Evolutionary conservation across 2,113 vertebrate species (phyloP).

Genomic region (Bucco capensis): DNA sequence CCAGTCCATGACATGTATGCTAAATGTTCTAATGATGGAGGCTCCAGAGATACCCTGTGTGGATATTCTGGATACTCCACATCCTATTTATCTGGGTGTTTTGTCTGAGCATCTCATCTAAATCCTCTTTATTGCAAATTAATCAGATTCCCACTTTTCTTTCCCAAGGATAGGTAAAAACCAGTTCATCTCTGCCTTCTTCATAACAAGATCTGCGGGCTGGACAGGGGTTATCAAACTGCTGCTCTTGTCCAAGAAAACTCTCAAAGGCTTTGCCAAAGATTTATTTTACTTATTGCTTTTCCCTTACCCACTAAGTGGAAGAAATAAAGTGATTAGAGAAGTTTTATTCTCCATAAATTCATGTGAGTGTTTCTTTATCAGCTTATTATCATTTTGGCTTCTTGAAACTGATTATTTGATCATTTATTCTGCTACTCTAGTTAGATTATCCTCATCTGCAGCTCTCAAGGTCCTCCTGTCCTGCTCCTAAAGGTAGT

Average conservation of each 20-base stretch:
- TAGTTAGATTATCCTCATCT: not conserved
- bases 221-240: slow-evolving; percentile 1
- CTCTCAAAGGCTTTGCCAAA: not conserved
- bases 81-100: not conserved
- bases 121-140: not conserved
- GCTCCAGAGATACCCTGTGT: not conserved
- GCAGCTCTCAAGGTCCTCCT: not conserved
- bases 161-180: not conserved
- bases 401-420: too few species aligned
- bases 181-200: not conserved
- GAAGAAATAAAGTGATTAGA: not conserved
- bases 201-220: not conserved
- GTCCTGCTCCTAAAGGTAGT: not conserved
- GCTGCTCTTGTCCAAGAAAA: not conserved
- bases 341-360: not conserved
- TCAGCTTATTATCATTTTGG: not conserved
- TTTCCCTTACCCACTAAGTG: not conserved
- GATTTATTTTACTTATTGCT: not conserved
- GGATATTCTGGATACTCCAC: not conserved
- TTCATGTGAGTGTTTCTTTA: not conserved
- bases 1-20: rapidly evolving
- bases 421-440: not conserved
- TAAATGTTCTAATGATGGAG: not conserved
- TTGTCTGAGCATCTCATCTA: not conserved
- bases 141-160: not conserved